Conservation (phyloP, 1,140 invertebrate species). For the Temnothorax curvispinosus region DNA sequence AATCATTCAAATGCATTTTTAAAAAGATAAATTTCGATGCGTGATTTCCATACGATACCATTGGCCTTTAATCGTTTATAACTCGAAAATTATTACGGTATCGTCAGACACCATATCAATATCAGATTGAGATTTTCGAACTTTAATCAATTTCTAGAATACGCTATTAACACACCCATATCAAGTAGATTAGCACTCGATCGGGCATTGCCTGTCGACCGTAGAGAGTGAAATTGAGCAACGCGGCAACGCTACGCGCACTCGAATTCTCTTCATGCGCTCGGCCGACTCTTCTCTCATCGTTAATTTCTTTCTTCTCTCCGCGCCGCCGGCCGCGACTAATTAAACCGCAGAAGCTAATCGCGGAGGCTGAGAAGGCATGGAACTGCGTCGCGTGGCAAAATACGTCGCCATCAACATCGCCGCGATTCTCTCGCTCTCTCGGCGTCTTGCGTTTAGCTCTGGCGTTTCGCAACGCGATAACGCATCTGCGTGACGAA, state of each 20-base stretch:
- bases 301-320: slow-evolving; percentile 9
- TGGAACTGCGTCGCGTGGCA: neutral
- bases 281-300: neutral
- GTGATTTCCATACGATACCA: too few relatives aligned
- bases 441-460: slow-evolving; percentile 27
- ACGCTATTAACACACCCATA: neutral
- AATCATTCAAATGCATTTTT: neutral
- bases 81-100: neutral
- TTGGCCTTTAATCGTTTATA: neutral
- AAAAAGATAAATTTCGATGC: neutral
- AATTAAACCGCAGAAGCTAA: slow-evolving; percentile 47
- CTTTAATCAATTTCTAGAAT: neutral
- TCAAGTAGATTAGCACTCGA: neutral
- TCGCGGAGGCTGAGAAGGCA: slow-evolving; percentile 34
- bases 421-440: slow-evolving; percentile 20
- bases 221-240: neutral
- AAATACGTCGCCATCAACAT: slow-evolving; percentile 38
- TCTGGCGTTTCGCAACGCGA: slow-evolving; percentile 67
- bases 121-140: neutral
- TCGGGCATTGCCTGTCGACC: neutral
- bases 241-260: neutral
- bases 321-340: neutral
- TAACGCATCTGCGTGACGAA: slow-evolving; percentile 64
- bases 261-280: neutral
- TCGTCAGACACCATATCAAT: too few relatives aligned